Base-by-base conservation (phyloP, 2,113 vertebrate species). In the Pseudolaguvia tuberculata region DNA sequence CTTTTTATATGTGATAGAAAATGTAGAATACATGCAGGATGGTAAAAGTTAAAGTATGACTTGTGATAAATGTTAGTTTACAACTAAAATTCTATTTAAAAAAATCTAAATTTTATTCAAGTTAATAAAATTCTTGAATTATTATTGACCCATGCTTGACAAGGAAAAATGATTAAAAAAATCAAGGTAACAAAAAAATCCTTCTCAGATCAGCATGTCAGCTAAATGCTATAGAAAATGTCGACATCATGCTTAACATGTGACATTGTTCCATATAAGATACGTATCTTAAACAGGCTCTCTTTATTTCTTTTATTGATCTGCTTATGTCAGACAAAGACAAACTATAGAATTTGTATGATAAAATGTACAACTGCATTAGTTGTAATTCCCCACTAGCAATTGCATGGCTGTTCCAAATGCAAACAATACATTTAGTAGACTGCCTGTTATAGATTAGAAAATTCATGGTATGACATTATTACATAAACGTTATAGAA, bases 61-160 rank as follows among this genome's bases (percentile, higher is more conserved):
- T 63, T 84, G 84, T 68, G 86, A 89, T 90, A 89, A 77, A 81
- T 85, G 87, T 91, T 92, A 92, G 90, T 91, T 88, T 68, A 84
- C 81, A 85, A 82, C 73, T 59, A 78, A 59, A 39, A 71, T 61
- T 71, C 57, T 66, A 55, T 55, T 52, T 61, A 59, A 79, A 66
- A 35, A 69, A 9, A 55, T 10, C 18, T 48, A 31, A 13, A 25
- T 6, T 50, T 70, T 69, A 25, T 25, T 58, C 55, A 17, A 59
- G 45, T 17, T 61, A 25, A 21, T 20, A 4, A 18, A 67, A 1
- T 52, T 59, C 10, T 42, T n/a, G n/a, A n/a, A n/a, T 51, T 18
- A 39, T 56, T 52, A 50, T 23, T 39, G 65, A 70, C 52, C 45
- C 21, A 53, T 14, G 29, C 42, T 50, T 47, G 58, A 42, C 48